These are phyloP conservation scores for Ormyrus nitidulus DNA, from an alignment of 2,888 invertebrate genomes.

Conservation along the genomic window DNA sequence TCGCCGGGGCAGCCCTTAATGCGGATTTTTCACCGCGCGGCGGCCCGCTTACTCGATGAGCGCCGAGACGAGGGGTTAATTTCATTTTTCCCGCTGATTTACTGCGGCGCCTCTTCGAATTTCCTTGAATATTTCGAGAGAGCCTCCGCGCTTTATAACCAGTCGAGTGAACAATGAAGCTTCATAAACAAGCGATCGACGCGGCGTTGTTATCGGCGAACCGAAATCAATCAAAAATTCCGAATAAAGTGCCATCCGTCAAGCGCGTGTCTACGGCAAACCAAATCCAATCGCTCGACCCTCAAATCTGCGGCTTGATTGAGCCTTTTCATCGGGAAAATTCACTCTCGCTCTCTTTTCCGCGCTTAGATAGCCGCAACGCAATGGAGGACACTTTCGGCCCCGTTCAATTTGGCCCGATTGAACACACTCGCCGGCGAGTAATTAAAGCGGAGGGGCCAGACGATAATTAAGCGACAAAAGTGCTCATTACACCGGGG, in stretches of 20 bases:
- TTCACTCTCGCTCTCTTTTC: constrained; percentile 3
- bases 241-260: constrained; percentile 20
- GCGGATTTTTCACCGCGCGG: no score
- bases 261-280: background rate
- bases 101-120: no score
- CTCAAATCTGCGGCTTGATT: constrained; percentile 19
- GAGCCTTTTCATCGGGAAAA: constrained; percentile 47
- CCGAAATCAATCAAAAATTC: constrained; percentile 6
- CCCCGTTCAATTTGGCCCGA: background rate
- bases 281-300: constrained; percentile 29
- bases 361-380: no score
- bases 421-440: background rate
- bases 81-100: no score
- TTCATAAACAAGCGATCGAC: no score
- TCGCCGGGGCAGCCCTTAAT: no score
- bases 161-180: no score
- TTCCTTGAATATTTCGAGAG: no score
- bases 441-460: constrained; percentile 33
- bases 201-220: background rate
- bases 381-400: no score
- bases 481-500: constrained; percentile 47
- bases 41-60: no score
- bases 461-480: constrained; percentile 41
- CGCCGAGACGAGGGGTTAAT: no score
- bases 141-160: no score